These are phyloP conservation scores for Masticophis lateralis DNA, from an alignment of 2,797 vertebrate species.

Conservation along the genomic window DNA sequence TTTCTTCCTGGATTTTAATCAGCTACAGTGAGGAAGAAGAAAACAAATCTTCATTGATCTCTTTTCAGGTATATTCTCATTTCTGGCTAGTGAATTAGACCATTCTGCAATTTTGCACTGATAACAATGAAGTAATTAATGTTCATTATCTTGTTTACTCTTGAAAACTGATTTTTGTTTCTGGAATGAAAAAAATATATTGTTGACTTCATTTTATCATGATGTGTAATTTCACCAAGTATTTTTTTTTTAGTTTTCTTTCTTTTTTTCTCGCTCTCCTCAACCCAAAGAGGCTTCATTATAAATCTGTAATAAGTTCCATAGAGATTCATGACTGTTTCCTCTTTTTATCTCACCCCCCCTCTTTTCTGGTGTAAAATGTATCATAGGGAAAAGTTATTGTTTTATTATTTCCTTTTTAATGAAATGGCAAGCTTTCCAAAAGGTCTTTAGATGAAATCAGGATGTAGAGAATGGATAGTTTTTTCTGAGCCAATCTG, in stretches of 20 bases:
- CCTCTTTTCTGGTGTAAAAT: no score
- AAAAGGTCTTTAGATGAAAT: not conserved
- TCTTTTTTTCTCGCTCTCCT: not conserved
- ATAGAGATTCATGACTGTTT: not conserved
- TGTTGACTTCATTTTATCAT: not conserved
- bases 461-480: not conserved
- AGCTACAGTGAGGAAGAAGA: not conserved
- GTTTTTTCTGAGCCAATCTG: not conserved
- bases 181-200: not conserved
- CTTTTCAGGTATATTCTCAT: not conserved
- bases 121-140: not conserved
- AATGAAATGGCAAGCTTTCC: not conserved
- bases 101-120: not conserved
- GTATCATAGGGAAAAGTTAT: not conserved
- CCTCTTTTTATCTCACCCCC: not conserved
- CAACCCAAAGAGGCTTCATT: not conserved
- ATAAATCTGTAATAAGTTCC: not conserved
- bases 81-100: not conserved
- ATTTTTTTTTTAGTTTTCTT: not conserved
- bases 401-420: not conserved
- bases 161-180: not conserved
- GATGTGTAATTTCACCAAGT: not conserved
- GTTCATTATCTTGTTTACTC: not conserved
- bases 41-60: not conserved
- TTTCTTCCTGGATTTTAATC: not conserved